Percentiles rank a stretch among this genome's conserved stretches.
Conservation (phyloP, 2,888 invertebrate genomes). For the Noctua janthe region DNA sequence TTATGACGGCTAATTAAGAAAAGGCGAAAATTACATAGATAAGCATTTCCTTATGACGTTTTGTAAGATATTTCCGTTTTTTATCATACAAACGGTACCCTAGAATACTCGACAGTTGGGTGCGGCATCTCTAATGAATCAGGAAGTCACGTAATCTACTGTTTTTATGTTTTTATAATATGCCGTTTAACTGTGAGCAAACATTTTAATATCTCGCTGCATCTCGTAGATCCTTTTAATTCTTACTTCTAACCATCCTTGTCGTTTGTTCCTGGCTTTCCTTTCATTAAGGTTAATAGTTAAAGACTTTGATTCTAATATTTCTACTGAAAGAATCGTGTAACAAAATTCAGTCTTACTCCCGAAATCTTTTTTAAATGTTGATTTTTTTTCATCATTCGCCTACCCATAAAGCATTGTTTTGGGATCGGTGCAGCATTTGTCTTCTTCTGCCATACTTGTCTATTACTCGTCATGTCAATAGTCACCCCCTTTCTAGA, state of each 20-base stretch:
- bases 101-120: conserved; percentile 44
- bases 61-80: conserved; percentile 57
- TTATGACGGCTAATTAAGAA: conserved; percentile 36
- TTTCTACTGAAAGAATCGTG: background rate
- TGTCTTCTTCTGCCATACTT: background rate
- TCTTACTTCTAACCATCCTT: conserved; percentile 1
- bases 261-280: background rate
- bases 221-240: conserved; percentile 62
- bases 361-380: background rate
- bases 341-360: background rate
- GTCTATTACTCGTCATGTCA: background rate
- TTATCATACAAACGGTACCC: conserved; percentile 51
- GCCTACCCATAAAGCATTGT: background rate
- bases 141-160: conserved; percentile 72
- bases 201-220: conserved; percentile 72
- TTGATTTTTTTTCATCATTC: background rate
- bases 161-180: conserved; percentile 63
- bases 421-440: background rate
- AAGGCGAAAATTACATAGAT: conserved; percentile 54
- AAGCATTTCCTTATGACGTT: conserved; percentile 52
- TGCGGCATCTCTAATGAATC: conserved; percentile 67
- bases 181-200: conserved; percentile 63
- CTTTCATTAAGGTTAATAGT: background rate
- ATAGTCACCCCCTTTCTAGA: no score
- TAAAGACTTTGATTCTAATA: background rate